Percentiles rank a stretch among this genome's conserved stretches.
Evolutionary conservation across 1,140 invertebrate species (phyloP).

Genomic region (Megalopta genalis): DNA sequence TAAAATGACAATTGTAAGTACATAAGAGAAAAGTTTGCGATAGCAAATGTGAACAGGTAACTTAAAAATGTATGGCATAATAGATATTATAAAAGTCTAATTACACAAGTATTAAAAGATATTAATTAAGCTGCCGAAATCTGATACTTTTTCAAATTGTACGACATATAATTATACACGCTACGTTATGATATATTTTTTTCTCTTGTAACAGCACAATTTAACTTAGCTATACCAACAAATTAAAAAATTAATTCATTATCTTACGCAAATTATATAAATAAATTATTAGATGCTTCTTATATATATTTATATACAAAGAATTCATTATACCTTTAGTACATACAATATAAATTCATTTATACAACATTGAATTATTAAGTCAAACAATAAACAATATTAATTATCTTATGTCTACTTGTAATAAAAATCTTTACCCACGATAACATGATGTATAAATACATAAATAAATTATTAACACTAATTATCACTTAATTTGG

Average conservation of each 20-base stretch:
- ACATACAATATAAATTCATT: conserved; percentile 38
- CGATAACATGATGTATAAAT: conserved; percentile 30
- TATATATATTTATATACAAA: conserved; percentile 34
- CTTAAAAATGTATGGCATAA: no score
- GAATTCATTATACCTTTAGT: conserved; percentile 22
- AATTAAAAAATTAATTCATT: conserved; percentile 9
- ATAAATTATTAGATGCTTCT: conserved; percentile 27
- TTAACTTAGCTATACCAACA: conserved; percentile 1
- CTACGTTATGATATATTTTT: neutral
- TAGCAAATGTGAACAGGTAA: no score
- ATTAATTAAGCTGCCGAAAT: no score
- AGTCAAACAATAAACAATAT: conserved; percentile 20
- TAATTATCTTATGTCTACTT: conserved; percentile 11
- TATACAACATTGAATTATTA: conserved; percentile 32
- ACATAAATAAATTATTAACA: conserved; percentile 40
- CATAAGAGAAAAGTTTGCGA: neutral
- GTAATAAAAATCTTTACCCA: conserved; percentile 33
- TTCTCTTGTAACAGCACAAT: conserved; percentile 10
- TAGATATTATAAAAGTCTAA: no score
- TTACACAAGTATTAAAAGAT: no score
- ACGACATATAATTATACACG: neutral
- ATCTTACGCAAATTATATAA: conserved; percentile 14
- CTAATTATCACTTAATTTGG: conserved; percentile 23
- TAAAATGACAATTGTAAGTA: neutral
- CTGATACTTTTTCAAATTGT: no score